These are phyloP conservation scores for Arion vulgaris DNA, from an alignment of 1,140 invertebrate species.

Conservation along the genomic window DNA sequence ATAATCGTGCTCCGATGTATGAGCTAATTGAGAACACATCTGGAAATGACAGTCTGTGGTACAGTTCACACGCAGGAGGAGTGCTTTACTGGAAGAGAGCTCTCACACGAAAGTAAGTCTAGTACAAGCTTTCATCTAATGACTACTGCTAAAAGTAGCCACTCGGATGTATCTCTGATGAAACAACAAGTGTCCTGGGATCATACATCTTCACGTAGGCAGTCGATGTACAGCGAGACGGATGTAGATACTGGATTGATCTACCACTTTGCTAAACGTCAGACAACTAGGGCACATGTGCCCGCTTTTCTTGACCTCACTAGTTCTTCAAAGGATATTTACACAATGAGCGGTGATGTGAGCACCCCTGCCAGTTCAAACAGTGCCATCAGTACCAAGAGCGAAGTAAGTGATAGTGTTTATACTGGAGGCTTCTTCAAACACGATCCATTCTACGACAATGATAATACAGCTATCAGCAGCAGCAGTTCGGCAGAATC, in stretches of 20 bases:
- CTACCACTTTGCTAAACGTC: conserved; percentile 21
- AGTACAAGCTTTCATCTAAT: conserved; percentile 13
- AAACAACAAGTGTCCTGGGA: background rate
- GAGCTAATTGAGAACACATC: background rate
- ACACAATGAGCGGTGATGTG: conserved; percentile 23
- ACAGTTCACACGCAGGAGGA: background rate
- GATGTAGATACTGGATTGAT: conserved; percentile 27
- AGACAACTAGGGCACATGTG: background rate
- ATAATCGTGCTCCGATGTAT: background rate
- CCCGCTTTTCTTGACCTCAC: background rate
- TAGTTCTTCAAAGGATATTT: background rate
- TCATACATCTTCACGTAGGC: background rate
- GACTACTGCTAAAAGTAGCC: conserved; percentile 9
- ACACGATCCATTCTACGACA: conserved; percentile 20
- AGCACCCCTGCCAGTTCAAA: conserved; percentile 14
- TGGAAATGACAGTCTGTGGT: background rate
- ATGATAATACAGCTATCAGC: conserved; percentile 3
- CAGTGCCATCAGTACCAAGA: conserved; percentile 20
- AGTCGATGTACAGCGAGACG: conserved; percentile 13
- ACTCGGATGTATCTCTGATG: conserved; percentile 8
- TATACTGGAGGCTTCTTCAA: conserved; percentile 29
- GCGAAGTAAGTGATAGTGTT: background rate
- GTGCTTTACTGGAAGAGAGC: background rate
- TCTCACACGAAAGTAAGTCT: conserved; percentile 9
- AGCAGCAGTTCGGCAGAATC: conserved; percentile 13